phyloP scores from a whole-genome alignment of 2,113 vertebrate genomes.

The Eira barbara region DNA sequence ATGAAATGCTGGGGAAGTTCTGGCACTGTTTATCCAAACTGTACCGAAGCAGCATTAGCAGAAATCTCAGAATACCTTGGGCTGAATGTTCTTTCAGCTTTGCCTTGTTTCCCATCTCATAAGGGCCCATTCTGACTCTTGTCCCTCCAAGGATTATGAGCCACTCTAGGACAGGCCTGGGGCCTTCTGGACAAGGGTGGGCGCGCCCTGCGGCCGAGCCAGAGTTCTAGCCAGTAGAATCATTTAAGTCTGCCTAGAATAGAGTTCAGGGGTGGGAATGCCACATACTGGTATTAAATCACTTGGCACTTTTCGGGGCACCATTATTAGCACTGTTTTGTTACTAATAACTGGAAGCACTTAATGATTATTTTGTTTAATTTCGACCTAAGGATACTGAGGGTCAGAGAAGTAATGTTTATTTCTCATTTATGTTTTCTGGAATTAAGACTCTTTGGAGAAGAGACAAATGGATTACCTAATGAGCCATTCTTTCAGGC shows the following conservation, averaged over 20 bases:
- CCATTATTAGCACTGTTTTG: conserved; percentile 64
- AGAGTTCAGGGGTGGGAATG: not conserved
- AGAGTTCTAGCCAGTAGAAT: not conserved
- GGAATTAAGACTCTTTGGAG: conserved; percentile 41
- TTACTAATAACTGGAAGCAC: conserved; percentile 83
- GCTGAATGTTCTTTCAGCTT: not conserved
- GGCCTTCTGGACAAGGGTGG: not conserved
- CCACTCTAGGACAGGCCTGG: not conserved
- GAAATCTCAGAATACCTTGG: not conserved
- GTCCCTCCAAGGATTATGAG: not conserved
- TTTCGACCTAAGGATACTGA: conserved; percentile 52
- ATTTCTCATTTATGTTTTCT: conserved; percentile 56
- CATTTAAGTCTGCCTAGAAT: not conserved
- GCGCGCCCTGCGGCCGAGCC: not conserved
- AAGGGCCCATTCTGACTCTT: not conserved
- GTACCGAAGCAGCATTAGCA: not conserved
- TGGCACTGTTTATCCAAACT: not conserved
- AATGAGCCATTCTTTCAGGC: conserved; percentile 62
- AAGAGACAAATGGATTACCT: conserved; percentile 20
- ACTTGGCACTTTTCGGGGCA: conserved; percentile 56
- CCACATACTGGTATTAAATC: not conserved
- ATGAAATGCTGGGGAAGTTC: not conserved
- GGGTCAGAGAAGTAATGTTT: conserved; percentile 38
- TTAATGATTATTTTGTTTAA: conserved; percentile 55
- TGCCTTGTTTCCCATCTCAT: conserved; percentile 17